Evolutionary conservation across 1,140 invertebrate species (phyloP), one percentile per base, ranked within the genome.

Genomic region (Parapsyche elsis): DNA sequence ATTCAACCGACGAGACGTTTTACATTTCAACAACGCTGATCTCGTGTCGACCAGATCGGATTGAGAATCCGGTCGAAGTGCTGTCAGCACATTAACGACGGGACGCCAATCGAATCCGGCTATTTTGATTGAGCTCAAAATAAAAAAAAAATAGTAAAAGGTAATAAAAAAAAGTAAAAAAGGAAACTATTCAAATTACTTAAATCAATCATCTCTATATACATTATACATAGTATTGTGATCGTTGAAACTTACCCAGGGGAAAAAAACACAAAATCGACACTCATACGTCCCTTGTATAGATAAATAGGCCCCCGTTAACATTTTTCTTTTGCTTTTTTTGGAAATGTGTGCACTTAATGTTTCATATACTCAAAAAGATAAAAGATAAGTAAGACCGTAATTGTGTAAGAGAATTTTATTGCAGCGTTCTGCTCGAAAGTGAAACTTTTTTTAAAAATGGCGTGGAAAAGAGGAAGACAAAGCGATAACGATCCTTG

Each of bases 401-500:
- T 67, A 57, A 80, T 81, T 83, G 82, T 81, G 82, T 73, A 81
- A 83, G 77, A 81, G 73, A 71, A 57, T 70, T 74, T 64, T 74
- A n/a, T 21, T 38, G 71, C 46, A 71, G 78, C 71, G 30, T 73
- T 73, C 76, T 38, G 30, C 16, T 77, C 75, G 82, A 83, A 83
- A 83, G 82, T 83, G 82, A 83, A 81, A 83, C 77, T 78, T 77
- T 83, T 45, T n/a, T 59, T n/a, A 10, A 21, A 59, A 59, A 16
- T 59, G 21, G 21, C 53, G 14, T 16, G 14, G 14, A 59, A 59
- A 21, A 16, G n/a, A 59, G 10, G 21, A 21, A 59, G 53, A 10
- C 14, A 59, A 59, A n/a, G 53, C 53, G 10, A 16, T 10, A 59
- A 59, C 14, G n/a, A 59, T 21, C 53, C 14, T 57, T 21, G 14